phyloP scores from a whole-genome alignment of 2,113 vertebrate species.

The Laticauda laticaudata region DNA sequence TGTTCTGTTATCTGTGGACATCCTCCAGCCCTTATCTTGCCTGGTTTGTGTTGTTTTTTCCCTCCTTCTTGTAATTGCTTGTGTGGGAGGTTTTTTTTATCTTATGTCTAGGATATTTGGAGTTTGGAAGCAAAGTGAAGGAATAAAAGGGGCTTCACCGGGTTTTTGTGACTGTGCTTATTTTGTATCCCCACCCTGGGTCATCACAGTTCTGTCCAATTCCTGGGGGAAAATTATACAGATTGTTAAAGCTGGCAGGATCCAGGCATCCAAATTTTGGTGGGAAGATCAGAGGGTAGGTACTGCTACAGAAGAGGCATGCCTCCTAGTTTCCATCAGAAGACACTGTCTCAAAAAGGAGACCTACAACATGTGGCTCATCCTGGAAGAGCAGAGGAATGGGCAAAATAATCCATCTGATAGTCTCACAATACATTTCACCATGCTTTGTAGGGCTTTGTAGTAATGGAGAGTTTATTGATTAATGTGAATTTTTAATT shows the following conservation, averaged over 20 bases:
- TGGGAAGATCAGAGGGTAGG: background rate
- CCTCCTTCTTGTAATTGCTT: too few species aligned
- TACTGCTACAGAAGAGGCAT: background rate
- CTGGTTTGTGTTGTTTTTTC: too few species aligned
- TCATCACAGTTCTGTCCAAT: background rate
- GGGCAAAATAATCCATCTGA: background rate
- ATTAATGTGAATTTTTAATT: background rate
- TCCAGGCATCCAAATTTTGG: background rate
- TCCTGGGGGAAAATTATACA: background rate
- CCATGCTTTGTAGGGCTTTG: background rate
- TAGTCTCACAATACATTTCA: background rate
- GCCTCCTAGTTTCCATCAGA: background rate
- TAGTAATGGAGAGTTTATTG: background rate
- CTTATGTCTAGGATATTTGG: too few species aligned
- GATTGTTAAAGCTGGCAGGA: background rate
- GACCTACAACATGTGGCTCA: background rate
- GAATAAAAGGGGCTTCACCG: too few species aligned
- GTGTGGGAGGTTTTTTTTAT: too few species aligned
- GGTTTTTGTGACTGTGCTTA: too few species aligned
- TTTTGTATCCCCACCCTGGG: too few species aligned
- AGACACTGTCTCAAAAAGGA: background rate
- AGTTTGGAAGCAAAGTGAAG: too few species aligned
- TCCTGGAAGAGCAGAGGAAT: background rate
- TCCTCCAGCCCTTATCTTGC: too few species aligned
- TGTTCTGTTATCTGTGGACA: too few species aligned